Base-by-base conservation (phyloP, 1,140 invertebrate species). In the Zaprionus nigranus region DNA sequence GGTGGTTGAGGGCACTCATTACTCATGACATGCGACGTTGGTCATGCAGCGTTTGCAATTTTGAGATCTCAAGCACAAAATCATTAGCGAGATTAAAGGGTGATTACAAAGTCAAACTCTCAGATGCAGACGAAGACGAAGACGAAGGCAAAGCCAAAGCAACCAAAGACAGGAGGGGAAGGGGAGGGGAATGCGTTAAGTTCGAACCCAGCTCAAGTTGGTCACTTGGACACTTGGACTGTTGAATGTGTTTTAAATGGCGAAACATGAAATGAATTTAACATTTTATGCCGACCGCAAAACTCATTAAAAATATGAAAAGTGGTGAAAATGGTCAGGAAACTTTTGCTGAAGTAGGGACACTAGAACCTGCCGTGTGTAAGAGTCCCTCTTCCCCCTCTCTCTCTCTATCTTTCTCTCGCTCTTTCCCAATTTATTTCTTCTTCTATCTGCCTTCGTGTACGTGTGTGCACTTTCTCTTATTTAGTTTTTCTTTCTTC, bases 261-360 rank as follows among this genome's bases (percentile, higher is more conserved):
- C 51, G 46, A 26, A 58, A 17, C 58, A 49, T 49, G 24, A 63
- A 70, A 62, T 58, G 40, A 58, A 62, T 62, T 70, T 63, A 49
- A 20, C 38, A 30, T 58, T 62, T 36, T 15, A 15, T n/a, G 60
- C 43, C n/a, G 60, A 61, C 74, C 74, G 68, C 74, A 76, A 72
- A 65, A 76, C 49, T 76, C 74, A 76, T 76, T 76, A 72, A 72
- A 75, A 72, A 76, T 72, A 76, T 76, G 74, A 72, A 62, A 76
- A 64, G 20, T 70, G 59, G n/a, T 57, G 13, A 40, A 69, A 62
- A 53, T 65, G 53, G 36, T 65, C 30, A 24, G 12, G 38, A 69
- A 62, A 38, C 56, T 62, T 40, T 38, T 46, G 12, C 26, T 49
- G 22, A 57, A 51, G n/a, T 17, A 46, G 15, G 40, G n/a, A 46